Base-by-base conservation (phyloP, 2,113 vertebrate genomes). In the Chitala chitala region DNA sequence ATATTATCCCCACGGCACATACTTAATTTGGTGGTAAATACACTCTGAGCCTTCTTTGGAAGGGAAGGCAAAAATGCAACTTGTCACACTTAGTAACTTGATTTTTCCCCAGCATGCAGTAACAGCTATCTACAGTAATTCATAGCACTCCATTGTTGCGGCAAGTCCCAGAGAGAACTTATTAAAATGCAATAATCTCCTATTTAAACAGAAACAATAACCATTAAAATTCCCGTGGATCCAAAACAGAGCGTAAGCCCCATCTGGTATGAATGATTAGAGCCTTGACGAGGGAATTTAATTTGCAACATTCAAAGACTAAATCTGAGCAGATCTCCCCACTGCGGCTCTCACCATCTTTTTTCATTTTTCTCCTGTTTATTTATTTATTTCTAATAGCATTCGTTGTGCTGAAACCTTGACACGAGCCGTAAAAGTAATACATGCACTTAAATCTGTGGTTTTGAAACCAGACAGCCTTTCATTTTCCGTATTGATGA, bases 181-280 rank as follows among this genome's bases (percentile, higher is more conserved):
- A 98, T 98, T 97, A 96, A 98, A 98, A 98, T 95, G 94, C 94
- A 96, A 97, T 96, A 95, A 96, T 98, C 94, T 96, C 94, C 94
- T 93, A 96, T 98, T 98, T 97, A 97, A 98, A 96, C 94, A 92
- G 94, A 98, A 95, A 97, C 95, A 97, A 98, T 96, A 96, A 96
- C 94, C 96, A 96, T 98, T 96, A 95, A 93, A 96, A 96, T 97
- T 97, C 94, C 95, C 93, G 92, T 92, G 91, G 94, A 96, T 95
- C 94, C 94, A 94, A 95, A 95, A 94, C 92, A 92, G 92, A 94
- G 92, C 91, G 85, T 92, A 94, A 95, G 93, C 94, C 93, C 94
- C 95, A 96, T 98, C 94, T 98, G 96, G 92, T 94, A 92, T 94
- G 92, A 96, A 92, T 96, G 95, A 98, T 98, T 97, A 96, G 94